These are phyloP conservation scores for Steinernema carpocapsae DNA, from an alignment of 2,888 invertebrate genomes.

Conservation along the genomic window DNA sequence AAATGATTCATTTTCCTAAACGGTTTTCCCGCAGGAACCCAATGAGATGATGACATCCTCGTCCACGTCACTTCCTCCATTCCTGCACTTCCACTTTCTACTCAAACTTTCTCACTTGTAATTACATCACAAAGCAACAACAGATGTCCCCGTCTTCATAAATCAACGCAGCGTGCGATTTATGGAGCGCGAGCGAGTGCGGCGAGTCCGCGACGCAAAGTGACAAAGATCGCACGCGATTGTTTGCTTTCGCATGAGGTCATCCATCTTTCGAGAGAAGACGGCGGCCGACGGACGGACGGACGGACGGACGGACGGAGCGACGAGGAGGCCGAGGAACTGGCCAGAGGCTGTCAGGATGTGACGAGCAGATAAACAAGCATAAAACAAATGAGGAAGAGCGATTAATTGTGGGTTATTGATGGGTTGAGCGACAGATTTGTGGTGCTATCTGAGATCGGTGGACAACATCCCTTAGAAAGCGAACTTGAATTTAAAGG, in stretches of 20 bases:
- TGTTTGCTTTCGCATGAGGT: slow-evolving; percentile 28
- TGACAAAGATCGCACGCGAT: slow-evolving; percentile 31
- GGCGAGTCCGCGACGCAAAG: background rate
- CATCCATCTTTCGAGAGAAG: background rate
- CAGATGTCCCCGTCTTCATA: slow-evolving; percentile 2
- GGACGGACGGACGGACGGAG: background rate
- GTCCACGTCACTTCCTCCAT: background rate
- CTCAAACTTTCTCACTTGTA: slow-evolving; percentile 1
- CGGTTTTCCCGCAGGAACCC: too few relatives aligned
- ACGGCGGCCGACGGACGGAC: background rate
- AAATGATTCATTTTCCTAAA: too few relatives aligned
- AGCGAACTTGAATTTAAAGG: too few relatives aligned
- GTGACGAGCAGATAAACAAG: too few relatives aligned
- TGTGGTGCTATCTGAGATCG: too few relatives aligned
- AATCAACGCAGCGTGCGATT: slow-evolving; percentile 30
- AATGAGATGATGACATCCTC: too few relatives aligned
- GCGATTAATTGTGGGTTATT: too few relatives aligned
- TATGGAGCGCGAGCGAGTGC: slow-evolving; percentile 10
- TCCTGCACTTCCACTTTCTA: background rate
- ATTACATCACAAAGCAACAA: background rate
- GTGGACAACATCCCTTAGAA: too few relatives aligned
- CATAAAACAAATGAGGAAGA: too few relatives aligned
- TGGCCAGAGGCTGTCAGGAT: background rate
- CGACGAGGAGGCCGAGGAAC: background rate
- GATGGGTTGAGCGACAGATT: too few relatives aligned